Conservation (phyloP, 2,113 vertebrate species). For the Motacilla alba region DNA sequence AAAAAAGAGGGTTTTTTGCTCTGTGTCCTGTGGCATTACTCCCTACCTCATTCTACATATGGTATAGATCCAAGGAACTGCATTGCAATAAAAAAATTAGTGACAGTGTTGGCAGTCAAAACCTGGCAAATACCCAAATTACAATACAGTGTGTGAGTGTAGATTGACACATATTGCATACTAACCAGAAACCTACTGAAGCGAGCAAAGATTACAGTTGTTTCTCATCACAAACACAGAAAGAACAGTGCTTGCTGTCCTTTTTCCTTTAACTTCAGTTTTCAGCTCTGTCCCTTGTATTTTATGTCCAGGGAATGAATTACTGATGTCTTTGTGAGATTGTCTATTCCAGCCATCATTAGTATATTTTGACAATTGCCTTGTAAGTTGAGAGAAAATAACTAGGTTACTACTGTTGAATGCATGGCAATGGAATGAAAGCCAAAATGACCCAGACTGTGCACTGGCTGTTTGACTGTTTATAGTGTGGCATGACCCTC, state of each 20-base stretch:
- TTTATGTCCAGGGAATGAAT: not conserved
- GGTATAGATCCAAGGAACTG: not conserved
- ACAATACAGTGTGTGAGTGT: not conserved
- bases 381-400: not conserved
- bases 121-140: not conserved
- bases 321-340: not conserved
- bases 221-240: not conserved
- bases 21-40: not conserved
- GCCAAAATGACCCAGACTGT: not conserved
- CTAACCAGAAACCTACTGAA: not conserved
- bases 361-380: not conserved
- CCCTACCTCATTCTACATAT: not conserved
- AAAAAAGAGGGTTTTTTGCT: rapidly evolving
- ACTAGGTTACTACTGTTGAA: not conserved
- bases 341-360: not conserved
- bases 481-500: not conserved
- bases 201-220: not conserved
- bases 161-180: not conserved
- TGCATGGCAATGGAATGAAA: not conserved
- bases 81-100: not conserved
- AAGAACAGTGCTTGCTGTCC: not conserved
- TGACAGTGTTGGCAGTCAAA: not conserved
- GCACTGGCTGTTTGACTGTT: not conserved
- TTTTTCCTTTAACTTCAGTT: not conserved
- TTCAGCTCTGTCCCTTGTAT: not conserved